Evolutionary conservation across 2,888 invertebrate genomes (phyloP).

Genomic region (Lithophane leautieri): DNA sequence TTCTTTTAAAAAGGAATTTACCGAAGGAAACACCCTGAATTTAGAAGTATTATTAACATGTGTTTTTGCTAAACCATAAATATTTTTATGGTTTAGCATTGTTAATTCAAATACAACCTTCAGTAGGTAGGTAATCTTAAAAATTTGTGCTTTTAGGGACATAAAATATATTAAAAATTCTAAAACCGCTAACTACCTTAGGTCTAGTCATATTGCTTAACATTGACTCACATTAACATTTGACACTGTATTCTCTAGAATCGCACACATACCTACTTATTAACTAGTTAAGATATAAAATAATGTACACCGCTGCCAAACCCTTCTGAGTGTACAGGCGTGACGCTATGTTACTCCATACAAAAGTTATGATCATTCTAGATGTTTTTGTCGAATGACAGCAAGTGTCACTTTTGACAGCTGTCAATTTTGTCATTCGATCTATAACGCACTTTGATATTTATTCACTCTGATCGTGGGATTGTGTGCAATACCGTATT

Average conservation of each 20-base stretch:
- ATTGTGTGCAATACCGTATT: constrained; percentile 15
- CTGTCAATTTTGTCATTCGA: constrained; percentile 9
- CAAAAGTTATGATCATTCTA: not conserved
- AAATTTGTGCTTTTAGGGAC: constrained; percentile 32
- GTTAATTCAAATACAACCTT: not conserved
- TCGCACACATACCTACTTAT: constrained; percentile 30
- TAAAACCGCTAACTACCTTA: constrained; percentile 39
- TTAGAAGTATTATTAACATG: not conserved
- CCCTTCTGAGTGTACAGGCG: not conserved
- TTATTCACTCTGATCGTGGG: not conserved
- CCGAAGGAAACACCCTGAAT: too few species aligned
- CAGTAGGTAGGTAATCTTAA: not conserved
- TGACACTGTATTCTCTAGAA: constrained; percentile 65
- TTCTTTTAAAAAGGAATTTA: not conserved
- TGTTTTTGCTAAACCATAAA: not conserved
- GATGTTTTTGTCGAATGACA: not conserved
- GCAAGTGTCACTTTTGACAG: constrained; percentile 34
- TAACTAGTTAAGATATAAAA: constrained; percentile 16
- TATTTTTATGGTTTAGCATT: too few species aligned
- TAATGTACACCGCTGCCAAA: not conserved
- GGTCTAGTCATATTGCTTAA: constrained; percentile 76
- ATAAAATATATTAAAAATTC: constrained; percentile 33
- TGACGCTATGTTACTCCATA: not conserved
- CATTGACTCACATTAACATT: constrained; percentile 79
- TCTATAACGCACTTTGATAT: not conserved